Evolutionary conservation across 1,140 invertebrate genomes (phyloP), one percentile per base, ranked within the genome.

Genomic region (Euschistus heros): DNA sequence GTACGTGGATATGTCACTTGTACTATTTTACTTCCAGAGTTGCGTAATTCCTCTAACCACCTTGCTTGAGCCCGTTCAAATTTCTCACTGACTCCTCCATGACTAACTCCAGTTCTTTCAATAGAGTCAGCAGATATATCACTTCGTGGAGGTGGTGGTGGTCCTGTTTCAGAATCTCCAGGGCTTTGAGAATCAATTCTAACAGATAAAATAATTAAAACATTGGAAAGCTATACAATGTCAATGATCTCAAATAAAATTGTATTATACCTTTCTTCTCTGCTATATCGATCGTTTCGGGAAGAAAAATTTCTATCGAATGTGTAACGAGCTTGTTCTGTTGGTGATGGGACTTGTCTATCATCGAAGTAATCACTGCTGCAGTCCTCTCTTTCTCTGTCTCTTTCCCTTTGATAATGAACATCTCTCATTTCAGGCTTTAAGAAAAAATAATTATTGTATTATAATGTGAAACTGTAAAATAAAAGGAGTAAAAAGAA

Each of bases 1-100:
- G 92, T 94, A 68, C 94, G 80, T 0, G 94, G 94, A 78, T 96
- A 96, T 42, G 92, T 94, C 24, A 97, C 94, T 75, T 92, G 86
- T 42, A 96, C 92, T 63, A 95, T 84, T 75, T 91, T 89, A 13
- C 86, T 86, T 61, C 88, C 85, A 63, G 84, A 77, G 15, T 83
- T 77, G 60, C 85, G 76, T n/a, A 92, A 79, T 37, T 89, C 87
- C 66, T 90, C 87, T 64, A 88, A 77, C 84, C 86, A 92, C 50
- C 68, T 70, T 63, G 70, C 75, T 72, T 75, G 80, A 64, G 71
- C 77, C 24, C 78, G 72, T 59, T 77, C 77, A 71, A 80, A 81
- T 52, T 76, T 73, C 47, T 75, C 73, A n/a, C 71, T 66, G 15
- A 66, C 64, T 62, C 27, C 20, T 18, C 55, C 62, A 44, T 55